phyloP scores from a whole-genome alignment of 2,888 invertebrate species.

The Onthophagus sagittarius region DNA sequence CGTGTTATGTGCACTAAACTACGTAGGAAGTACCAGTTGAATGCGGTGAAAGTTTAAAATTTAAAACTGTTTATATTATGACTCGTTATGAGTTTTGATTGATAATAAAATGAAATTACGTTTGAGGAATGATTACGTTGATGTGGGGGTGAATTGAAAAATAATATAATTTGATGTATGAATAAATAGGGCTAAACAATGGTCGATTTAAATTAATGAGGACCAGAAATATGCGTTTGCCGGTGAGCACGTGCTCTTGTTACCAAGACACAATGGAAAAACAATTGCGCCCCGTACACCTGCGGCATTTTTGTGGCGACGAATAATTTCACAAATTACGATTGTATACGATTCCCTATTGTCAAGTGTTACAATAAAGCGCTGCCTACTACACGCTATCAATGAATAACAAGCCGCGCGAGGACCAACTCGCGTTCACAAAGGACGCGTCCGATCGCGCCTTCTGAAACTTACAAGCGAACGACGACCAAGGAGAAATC shows the following conservation, averaged over 20 bases:
- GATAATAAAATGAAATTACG: background rate
- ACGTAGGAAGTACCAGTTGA: background rate
- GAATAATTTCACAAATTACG: constrained; percentile 29
- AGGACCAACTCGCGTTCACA: background rate
- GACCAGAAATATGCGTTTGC: constrained; percentile 21
- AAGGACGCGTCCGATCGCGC: background rate
- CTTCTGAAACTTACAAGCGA: background rate
- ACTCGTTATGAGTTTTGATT: too few relatives aligned
- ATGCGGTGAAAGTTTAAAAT: background rate
- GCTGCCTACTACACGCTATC: constrained; percentile 22
- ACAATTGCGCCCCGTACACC: constrained; percentile 19
- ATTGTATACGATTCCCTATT: constrained; percentile 31
- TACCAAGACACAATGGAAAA: constrained; percentile 2
- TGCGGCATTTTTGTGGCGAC: constrained; percentile 22
- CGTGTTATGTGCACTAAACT: background rate
- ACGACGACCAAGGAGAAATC: background rate
- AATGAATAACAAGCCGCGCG: constrained; percentile 20
- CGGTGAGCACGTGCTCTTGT: constrained; percentile 11
- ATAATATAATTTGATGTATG: constrained; percentile 8
- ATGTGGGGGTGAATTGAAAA: background rate
- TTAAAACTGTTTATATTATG: too few relatives aligned
- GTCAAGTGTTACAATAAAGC: constrained; percentile 26
- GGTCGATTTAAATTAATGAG: constrained; percentile 25
- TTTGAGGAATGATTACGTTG: background rate
- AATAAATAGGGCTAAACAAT: constrained; percentile 21